A percentile compares a stretch with the other conserved stretches of the same genome.
phyloP scores from a whole-genome alignment of 2,797 vertebrate genomes.

The Platalea minor region DNA sequence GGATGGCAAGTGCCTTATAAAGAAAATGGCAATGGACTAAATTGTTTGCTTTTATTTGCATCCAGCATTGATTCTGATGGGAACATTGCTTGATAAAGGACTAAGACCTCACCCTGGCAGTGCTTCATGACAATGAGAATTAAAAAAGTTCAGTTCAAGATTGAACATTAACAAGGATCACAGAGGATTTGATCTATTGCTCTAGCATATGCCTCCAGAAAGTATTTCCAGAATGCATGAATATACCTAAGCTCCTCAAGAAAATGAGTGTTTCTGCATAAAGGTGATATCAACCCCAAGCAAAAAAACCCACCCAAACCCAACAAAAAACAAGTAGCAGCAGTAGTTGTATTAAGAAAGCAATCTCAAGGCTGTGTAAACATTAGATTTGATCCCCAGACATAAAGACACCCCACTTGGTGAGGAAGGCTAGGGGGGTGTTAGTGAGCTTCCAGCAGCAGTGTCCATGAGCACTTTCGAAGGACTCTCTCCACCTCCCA shows the following conservation, averaged over 20 bases:
- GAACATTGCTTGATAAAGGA: background rate
- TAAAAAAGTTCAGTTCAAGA: background rate
- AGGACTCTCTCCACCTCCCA: background rate
- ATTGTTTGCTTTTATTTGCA: background rate
- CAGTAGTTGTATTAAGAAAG: background rate
- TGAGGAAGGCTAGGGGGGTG: background rate
- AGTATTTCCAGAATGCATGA: background rate
- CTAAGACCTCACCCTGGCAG: background rate
- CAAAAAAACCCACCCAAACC: rapidly evolving
- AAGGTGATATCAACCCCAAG: background rate
- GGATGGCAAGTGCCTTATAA: background rate
- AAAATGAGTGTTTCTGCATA: background rate
- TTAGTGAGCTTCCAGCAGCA: background rate
- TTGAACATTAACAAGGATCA: background rate
- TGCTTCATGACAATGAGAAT: background rate
- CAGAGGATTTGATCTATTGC: background rate
- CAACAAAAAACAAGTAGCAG: background rate
- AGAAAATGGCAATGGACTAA: background rate
- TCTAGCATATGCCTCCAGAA: background rate
- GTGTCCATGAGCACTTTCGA: background rate
- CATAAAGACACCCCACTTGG: rapidly evolving
- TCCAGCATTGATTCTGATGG: background rate
- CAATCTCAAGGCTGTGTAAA: background rate
- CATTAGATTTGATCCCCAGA: background rate
- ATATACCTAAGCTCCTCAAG: background rate